Evolutionary conservation across 2,113 vertebrate genomes (phyloP).

Genomic region (Colinus virginianus): DNA sequence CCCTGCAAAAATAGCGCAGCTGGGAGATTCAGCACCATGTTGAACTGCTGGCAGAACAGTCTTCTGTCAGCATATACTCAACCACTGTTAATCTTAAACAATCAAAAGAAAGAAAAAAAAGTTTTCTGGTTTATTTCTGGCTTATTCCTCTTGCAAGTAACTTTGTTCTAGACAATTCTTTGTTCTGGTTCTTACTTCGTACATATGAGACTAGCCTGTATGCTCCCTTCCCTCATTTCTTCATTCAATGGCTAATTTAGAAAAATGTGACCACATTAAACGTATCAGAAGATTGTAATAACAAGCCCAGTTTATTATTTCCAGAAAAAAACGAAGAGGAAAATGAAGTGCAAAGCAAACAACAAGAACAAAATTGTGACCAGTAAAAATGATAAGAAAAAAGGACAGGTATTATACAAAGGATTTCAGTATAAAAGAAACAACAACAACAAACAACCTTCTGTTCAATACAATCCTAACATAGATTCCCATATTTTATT

Average conservation of each 20-base stretch:
- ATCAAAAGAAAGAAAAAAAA: background rate
- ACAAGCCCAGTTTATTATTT: slow-evolving; percentile 61
- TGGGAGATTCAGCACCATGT: background rate
- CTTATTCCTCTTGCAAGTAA: background rate
- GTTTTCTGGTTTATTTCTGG: background rate
- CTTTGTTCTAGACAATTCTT: background rate
- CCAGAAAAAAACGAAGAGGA: slow-evolving; percentile 27
- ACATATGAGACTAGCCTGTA: background rate
- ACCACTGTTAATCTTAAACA: background rate
- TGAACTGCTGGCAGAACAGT: background rate
- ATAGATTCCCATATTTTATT: slow-evolving; percentile 40
- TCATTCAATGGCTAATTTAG: background rate
- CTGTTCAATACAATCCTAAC: slow-evolving; percentile 9
- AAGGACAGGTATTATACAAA: background rate
- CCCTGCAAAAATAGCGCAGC: background rate
- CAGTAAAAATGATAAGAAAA: background rate
- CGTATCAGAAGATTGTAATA: slow-evolving; percentile 45
- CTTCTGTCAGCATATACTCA: background rate
- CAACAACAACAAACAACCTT: background rate
- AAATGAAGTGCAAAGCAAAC: slow-evolving; percentile 7
- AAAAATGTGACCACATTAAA: background rate
- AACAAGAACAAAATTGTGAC: background rate
- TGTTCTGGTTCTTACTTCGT: background rate
- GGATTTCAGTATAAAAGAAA: background rate
- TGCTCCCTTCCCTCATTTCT: background rate